phyloP scores from a whole-genome alignment of 2,113 vertebrate species.

The Grantiella picta region DNA sequence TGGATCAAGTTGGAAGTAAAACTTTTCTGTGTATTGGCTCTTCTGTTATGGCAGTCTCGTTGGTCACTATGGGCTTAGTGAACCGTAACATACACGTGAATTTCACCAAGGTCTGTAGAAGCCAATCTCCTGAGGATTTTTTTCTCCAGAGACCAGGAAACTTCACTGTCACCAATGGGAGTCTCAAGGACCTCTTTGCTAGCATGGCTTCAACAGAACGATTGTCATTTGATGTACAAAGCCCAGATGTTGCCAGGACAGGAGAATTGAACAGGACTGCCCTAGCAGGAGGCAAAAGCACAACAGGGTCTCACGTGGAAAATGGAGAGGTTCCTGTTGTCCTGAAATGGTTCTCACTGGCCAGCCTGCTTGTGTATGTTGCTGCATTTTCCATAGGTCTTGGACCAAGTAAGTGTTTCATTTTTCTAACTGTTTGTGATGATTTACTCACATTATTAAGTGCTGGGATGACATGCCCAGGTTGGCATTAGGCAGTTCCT shows the following conservation, averaged over 20 bases:
- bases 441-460: background rate
- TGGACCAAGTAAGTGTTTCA: conserved; percentile 89
- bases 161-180: conserved; percentile 53
- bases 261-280: background rate
- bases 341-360: conserved; percentile 88
- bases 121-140: conserved; percentile 58
- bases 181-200: conserved; percentile 47
- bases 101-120: conserved; percentile 83
- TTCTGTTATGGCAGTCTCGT: conserved; percentile 82
- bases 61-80: conserved; percentile 81
- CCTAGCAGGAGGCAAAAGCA: background rate
- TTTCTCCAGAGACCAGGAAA: conserved; percentile 42
- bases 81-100: conserved; percentile 84
- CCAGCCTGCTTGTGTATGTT: conserved; percentile 87
- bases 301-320: conserved; percentile 21
- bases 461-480: background rate
- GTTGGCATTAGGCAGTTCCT: background rate
- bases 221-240: background rate
- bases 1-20: conserved; percentile 90
- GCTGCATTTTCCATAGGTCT: conserved; percentile 93
- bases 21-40: conserved; percentile 88
- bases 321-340: conserved; percentile 58
- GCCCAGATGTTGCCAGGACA: background rate
- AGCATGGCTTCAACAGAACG: background rate
- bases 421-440: background rate